Evolutionary conservation across 2,797 vertebrate species (phyloP), one percentile per base, ranked within the genome.

Genomic region (Adrianichthys oophorus): DNA sequence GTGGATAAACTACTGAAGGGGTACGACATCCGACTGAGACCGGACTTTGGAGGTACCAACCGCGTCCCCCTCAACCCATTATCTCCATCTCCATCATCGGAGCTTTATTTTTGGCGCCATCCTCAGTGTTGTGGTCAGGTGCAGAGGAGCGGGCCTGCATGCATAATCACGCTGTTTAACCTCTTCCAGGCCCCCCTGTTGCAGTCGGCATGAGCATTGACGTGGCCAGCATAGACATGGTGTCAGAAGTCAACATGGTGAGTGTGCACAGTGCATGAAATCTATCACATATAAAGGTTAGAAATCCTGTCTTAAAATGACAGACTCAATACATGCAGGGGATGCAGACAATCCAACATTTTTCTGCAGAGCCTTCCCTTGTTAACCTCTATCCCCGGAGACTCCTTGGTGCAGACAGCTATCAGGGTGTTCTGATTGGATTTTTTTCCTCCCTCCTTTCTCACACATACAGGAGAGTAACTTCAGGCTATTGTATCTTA

Each of bases 171-270:
- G 10, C 59, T 76, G 37, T 78, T 68, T 58, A 41, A 62, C 61
- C 74, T 78, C 77, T 56, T 77, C n/a, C 87, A 97, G 95, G 95
- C 62, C 91, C 94, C 61, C 95, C 95, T n/a, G 95, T 97, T 72
- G 93, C 94, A 75, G 95, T 97, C 43, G 95, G 95, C 49, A 96
- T 97, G 95, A 97, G 94, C 86, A 96, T 97, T 85, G 95, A 97
- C 82, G 95, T 97, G 84, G 95, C 95, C 50, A 97, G 95, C 86
- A 97, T 97, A 77, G 95, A 97, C 91, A 96, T 96, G 94, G 95
- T 97, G 65, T 97, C 95, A 63, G 95, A 97, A 93, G 95, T 97
- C 90, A 97, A 97, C 89, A 97, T 97, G 95, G 95, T 97, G 89
- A 96, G 94, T 85, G 65, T 26, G 26, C 26, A 26, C 26, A 3